Evolutionary conservation across 1,140 invertebrate species (phyloP), one percentile per base, ranked within the genome.

Genomic region (Triops longicaudatus): DNA sequence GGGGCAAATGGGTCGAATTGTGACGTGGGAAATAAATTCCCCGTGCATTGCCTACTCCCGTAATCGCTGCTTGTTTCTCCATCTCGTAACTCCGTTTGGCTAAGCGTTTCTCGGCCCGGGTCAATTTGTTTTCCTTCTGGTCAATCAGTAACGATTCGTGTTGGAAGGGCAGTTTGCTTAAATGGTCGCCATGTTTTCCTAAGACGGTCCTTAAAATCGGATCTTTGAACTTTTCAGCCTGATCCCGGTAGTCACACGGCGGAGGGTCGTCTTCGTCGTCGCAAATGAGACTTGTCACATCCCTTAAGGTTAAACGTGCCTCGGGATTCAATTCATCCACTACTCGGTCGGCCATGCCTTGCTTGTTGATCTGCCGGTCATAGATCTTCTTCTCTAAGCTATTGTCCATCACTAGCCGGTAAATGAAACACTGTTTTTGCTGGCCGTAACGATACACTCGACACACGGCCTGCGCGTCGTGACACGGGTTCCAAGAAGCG

Each of bases 401-500:
- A 83, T 95, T 98, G 84, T 98, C 97, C 81, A 95, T 97, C 1
- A 99, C 95, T 63, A 99, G 88, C 73, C 98, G 89, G 85, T 99
- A 99, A 5, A 99, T 95, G 84, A 93, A 98, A 81, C 95, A 97
- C 0, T 91, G 92, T 83, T 98, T 98, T 79, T 89, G 88, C 84
- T 99, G 97, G 0, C 97, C 97, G 84, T 98, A 98, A 83, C 96
- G 89, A 84, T 98, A 99, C 44, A 99, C 96, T 81, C 98, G 86
- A 84, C 97, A 99, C 1, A 99, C 96, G 74, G 97, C 97, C 85
- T 99, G 97, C 1, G 96, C 98, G 83, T 99, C 97, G 83, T 99
- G 97, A 82, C 97, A 98, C n/a, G 98, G 98, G 86, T 99, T 99
- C 97, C 97, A 99, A 4, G 95, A 98, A 44, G 97, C 97, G 86